Percentiles rank a stretch among this genome's conserved stretches.
These are phyloP conservation scores for Cephus nigrinus DNA, from an alignment of 2,888 invertebrate genomes.

Conservation along the genomic window DNA sequence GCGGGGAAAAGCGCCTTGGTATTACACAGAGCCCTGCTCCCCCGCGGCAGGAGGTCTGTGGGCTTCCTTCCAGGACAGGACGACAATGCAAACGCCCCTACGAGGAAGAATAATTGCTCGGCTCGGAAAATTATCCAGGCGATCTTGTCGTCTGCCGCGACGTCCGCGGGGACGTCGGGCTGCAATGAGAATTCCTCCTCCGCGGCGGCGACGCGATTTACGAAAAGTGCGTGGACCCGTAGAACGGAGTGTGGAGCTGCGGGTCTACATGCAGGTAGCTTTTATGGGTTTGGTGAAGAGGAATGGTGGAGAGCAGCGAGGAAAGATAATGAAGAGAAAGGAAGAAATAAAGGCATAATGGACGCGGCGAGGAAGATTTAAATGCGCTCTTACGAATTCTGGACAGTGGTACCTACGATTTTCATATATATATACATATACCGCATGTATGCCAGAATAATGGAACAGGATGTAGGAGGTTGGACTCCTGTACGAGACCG, in stretches of 20 bases:
- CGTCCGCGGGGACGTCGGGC: background rate
- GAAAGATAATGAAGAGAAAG: background rate
- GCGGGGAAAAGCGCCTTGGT: slow-evolving; percentile 36
- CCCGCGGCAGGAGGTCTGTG: background rate
- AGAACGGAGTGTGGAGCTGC: rapidly evolving
- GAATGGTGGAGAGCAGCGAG: background rate
- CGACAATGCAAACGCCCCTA: background rate
- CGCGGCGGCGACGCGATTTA: background rate
- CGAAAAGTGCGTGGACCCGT: background rate
- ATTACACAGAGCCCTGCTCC: slow-evolving; percentile 19
- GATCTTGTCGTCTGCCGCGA: background rate
- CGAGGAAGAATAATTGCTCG: slow-evolving; percentile 1
- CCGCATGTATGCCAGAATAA: background rate
- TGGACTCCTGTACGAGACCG: background rate
- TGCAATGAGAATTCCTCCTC: background rate
- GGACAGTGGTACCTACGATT: background rate
- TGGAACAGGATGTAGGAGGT: background rate
- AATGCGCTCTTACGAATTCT: background rate
- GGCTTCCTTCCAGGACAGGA: background rate
- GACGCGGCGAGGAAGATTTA: background rate
- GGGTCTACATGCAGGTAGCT: background rate
- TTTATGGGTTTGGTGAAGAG: background rate
- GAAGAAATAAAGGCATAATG: background rate
- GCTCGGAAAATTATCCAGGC: slow-evolving; percentile 6
- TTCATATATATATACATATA: background rate